A percentile compares a stretch with the other conserved stretches of the same genome.
These are phyloP conservation scores for Bhutanitis thaidina DNA, from an alignment of 2,888 invertebrate species.

Conservation along the genomic window DNA sequence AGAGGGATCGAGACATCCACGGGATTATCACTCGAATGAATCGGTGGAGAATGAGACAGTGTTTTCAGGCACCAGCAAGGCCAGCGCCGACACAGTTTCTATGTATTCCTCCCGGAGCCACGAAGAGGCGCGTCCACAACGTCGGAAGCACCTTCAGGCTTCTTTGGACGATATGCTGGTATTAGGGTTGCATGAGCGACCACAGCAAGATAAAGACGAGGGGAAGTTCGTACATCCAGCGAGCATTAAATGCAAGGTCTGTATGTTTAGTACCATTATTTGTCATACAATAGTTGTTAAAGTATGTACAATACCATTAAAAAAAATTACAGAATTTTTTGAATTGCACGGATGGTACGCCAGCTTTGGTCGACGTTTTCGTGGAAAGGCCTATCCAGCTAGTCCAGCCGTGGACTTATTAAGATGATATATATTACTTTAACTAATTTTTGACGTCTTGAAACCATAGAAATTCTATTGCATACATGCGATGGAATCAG, in stretches of 20 bases:
- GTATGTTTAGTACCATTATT: no score
- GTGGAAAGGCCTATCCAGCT: no score
- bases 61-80: conserved; percentile 57
- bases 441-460: no score
- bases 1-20: conserved; percentile 46
- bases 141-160: conserved; percentile 59
- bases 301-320: no score
- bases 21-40: conserved; percentile 56
- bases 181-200: conserved; percentile 52
- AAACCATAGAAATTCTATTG: no score
- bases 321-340: no score
- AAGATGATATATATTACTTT: no score
- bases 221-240: conserved; percentile 69
- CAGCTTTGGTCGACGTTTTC: no score
- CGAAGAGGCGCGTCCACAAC: conserved; percentile 62
- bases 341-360: no score
- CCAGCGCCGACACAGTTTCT: conserved; percentile 77
- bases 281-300: no score
- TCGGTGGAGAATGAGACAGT: conserved; percentile 81
- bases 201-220: conserved; percentile 49
- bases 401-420: no score
- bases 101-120: conserved; percentile 80
- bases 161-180: conserved; percentile 82
- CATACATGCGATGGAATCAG: no score
- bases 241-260: conserved; percentile 64